phyloP scores from a whole-genome alignment of 2,113 vertebrate species.

The Ptyas mucosa region DNA sequence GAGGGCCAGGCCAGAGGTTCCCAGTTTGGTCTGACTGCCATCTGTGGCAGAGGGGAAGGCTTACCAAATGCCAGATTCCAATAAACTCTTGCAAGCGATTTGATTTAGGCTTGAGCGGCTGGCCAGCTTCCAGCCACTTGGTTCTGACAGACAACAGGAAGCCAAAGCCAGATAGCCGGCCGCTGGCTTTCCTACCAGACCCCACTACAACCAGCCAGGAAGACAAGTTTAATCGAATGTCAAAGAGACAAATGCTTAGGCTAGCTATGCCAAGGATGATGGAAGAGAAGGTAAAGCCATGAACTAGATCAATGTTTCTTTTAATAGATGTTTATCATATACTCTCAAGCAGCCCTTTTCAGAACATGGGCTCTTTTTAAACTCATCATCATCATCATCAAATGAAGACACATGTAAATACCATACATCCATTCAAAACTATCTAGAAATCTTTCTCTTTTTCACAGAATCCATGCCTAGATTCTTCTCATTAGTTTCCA shows the following conservation, averaged over 20 bases:
- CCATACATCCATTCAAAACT: not conserved
- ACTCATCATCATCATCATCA: not conserved
- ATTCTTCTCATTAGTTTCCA: not conserved
- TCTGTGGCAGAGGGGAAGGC: not conserved
- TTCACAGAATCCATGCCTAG: not conserved
- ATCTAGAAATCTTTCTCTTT: not conserved
- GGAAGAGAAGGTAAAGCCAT: not conserved
- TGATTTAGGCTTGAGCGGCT: not conserved
- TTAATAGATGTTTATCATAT: not conserved
- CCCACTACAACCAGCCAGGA: too few species aligned
- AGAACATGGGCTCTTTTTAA: not conserved
- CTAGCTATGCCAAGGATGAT: not conserved
- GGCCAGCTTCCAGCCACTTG: not conserved
- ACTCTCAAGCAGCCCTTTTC: not conserved
- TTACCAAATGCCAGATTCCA: not conserved
- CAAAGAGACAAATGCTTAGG: not conserved
- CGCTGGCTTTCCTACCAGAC: not conserved
- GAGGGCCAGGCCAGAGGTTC: not conserved
- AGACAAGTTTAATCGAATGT: not conserved
- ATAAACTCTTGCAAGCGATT: not conserved
- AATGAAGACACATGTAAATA: not conserved
- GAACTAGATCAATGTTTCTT: not conserved
- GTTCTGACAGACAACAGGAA: not conserved
- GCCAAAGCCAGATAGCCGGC: too few species aligned
- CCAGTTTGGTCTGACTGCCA: not conserved